A percentile compares a stretch with the other conserved stretches of the same genome.
These are phyloP conservation scores for Campylomormyrus numenius DNA, from an alignment of 2,113 vertebrate species.

Conservation along the genomic window DNA sequence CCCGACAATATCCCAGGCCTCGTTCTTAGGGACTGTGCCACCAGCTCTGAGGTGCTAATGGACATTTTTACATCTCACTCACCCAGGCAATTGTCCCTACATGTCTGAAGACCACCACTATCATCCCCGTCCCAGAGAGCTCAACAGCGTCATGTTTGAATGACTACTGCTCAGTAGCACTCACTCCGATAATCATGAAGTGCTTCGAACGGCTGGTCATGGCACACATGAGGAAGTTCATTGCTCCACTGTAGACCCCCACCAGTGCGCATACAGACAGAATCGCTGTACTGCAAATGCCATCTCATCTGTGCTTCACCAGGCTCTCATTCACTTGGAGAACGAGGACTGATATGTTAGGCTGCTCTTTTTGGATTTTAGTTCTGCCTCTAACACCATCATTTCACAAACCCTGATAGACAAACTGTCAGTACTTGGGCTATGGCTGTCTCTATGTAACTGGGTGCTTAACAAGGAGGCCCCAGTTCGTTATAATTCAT, in stretches of 20 bases:
- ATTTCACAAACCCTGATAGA: not conserved
- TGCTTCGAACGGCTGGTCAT: not conserved
- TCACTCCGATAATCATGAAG: not conserved
- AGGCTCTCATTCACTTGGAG: not conserved
- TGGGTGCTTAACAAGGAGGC: not conserved
- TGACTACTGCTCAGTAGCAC: not conserved
- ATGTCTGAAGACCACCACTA: not conserved
- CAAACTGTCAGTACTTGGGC: not conserved
- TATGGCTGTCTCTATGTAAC: not conserved
- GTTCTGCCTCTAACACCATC: not conserved
- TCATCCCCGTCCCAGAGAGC: not conserved
- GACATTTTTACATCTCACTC: not conserved
- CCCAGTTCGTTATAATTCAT: not conserved
- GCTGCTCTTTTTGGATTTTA: not conserved
- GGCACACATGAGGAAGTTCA: not conserved
- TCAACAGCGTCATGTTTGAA: not conserved
- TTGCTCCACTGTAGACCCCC: not conserved
- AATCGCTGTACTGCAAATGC: not conserved
- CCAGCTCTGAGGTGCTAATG: not conserved
- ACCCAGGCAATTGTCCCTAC: not conserved
- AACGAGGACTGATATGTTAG: not conserved
- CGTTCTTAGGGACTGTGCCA: not conserved
- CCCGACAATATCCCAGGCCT: not conserved
- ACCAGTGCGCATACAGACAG: not conserved
- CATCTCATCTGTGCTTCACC: not conserved